Base-by-base conservation (phyloP, 2,888 invertebrate genomes). In the Ariolimax columbianus region DNA sequence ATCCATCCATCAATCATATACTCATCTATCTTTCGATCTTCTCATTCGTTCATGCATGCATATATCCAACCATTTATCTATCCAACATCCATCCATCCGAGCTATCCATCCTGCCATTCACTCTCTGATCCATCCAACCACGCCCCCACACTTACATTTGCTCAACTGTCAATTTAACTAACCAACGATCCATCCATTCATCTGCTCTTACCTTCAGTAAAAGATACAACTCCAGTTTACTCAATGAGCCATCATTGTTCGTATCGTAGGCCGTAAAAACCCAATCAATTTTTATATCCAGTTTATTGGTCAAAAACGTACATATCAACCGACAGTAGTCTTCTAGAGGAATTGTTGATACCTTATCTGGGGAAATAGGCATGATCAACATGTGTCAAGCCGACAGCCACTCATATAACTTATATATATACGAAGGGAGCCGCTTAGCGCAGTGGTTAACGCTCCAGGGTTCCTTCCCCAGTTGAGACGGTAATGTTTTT, bases 191-290 rank as follows among this genome's bases (percentile, higher is more conserved):
- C n/a, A n/a, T n/a, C n/a, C n/a, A n/a, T n/a, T n/a, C n/a, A n/a
- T n/a, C n/a, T n/a, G n/a, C n/a, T 14, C 51, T 1, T 77, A 77
- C 77, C 77, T 47, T 83, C 26, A 77, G 36, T 7, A 83, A 6
- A 19, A 66, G 47, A 36, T 83, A 36, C 40, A 83, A 19, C 26
- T 83, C 77, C 47, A 38, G 26, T 11, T n/a, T 63, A 26, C n/a
- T 40, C 23, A 83, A 26, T 6, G 4, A 43, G 4, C 83, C 83
- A 73, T 83, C 77, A 30, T 40, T 43, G 36, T 83, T 75, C 26
- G 63, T 51, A 63, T 83, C 83, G 33, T 83, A 83, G 9, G 43
- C 75, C 9, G 6, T 40, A 66, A 77, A 77, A 0, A 77, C 83
- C 23, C n/a, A 66, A 63, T 83, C n/a, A 1, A 83, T 75, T 40